Conservation (phyloP, 2,113 vertebrate species). For the Gallinago paraguaiae region DNA sequence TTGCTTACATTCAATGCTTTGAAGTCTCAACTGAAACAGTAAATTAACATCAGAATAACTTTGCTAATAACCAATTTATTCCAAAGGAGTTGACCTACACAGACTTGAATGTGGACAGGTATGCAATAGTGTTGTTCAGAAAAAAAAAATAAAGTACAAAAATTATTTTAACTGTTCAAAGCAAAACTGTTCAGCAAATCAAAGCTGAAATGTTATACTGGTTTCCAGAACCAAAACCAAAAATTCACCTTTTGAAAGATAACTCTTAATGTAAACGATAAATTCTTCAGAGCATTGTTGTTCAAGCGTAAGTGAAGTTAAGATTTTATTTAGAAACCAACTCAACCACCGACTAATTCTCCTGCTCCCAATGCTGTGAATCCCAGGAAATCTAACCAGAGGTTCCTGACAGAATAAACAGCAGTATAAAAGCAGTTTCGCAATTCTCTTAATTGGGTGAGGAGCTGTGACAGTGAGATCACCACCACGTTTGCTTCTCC, state of each 20-base stretch:
- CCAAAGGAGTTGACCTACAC: not conserved
- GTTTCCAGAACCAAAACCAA: not conserved
- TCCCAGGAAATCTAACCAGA: not conserved
- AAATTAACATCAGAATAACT: not conserved
- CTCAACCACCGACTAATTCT: not conserved
- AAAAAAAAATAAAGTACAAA: not conserved
- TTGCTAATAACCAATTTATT: not conserved
- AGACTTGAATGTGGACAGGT: not conserved
- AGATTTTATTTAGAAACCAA: not conserved
- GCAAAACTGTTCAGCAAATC: not conserved
- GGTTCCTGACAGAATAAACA: not conserved
- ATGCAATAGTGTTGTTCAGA: not conserved
- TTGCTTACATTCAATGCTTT: not conserved
- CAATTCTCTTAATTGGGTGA: not conserved
- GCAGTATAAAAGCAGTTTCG: not conserved
- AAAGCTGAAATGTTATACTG: not conserved
- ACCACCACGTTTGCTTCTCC: not conserved
- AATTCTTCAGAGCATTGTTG: not conserved
- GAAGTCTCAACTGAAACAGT: not conserved
- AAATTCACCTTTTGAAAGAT: not conserved
- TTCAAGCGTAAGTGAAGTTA: not conserved
- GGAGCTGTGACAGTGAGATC: not conserved
- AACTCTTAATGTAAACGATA: not conserved
- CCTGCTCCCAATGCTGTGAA: not conserved
- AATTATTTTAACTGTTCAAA: not conserved